A percentile compares a stretch with the other conserved stretches of the same genome.
Evolutionary conservation across 2,797 vertebrate genomes (phyloP).

Genomic region (Ciconia nigra): DNA sequence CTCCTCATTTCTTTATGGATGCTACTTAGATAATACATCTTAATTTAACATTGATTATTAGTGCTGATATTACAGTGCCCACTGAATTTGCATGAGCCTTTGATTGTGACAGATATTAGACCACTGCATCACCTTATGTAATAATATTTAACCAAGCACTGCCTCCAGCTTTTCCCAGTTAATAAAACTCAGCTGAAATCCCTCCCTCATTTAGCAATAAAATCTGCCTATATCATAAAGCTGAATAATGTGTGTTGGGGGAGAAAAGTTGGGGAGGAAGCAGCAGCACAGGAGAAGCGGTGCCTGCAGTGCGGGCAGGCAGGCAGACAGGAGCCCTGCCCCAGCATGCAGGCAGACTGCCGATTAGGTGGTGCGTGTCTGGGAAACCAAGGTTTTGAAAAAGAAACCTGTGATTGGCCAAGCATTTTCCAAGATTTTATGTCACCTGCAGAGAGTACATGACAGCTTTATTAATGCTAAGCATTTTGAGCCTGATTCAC

Average conservation of each 20-base stretch:
- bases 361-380: background rate
- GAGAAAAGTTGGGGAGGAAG: background rate
- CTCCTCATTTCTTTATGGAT: slow-evolving; percentile 1
- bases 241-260: background rate
- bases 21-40: background rate
- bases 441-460: slow-evolving; percentile 7
- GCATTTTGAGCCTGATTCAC: background rate
- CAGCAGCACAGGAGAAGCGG: background rate
- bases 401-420: background rate
- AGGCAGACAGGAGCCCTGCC: background rate
- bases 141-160: background rate
- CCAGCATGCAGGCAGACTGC: background rate
- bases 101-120: background rate
- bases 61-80: background rate
- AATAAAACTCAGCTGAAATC: slow-evolving; percentile 1
- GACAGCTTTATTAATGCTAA: background rate
- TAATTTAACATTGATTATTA: slow-evolving; percentile 36
- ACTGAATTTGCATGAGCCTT: slow-evolving; percentile 1
- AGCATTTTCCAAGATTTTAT: background rate
- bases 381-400: background rate
- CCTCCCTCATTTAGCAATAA: background rate
- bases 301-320: background rate
- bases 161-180: slow-evolving; percentile 26
- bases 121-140: background rate
- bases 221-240: background rate